Evolutionary conservation across 2,797 vertebrate species (phyloP).

Genomic region (Peromyscus attwateri): DNA sequence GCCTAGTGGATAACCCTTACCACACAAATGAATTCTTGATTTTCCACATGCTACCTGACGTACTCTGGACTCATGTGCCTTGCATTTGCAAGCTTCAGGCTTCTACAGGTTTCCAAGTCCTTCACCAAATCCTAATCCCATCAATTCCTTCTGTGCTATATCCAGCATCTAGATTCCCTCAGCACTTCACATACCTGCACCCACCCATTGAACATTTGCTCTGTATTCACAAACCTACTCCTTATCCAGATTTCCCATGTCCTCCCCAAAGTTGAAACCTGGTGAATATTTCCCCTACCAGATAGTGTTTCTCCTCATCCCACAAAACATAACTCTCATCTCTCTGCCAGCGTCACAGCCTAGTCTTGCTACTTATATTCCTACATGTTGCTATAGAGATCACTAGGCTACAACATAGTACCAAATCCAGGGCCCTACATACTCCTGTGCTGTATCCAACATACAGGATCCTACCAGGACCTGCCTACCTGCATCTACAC

Average conservation of each 20-base stretch:
- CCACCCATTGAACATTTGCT: too few relatives aligned
- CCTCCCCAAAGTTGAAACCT: too few relatives aligned
- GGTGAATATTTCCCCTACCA: too few relatives aligned
- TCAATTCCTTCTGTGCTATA: not conserved
- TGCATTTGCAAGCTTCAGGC: not conserved
- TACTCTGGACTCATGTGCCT: not conserved
- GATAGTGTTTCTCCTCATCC: too few relatives aligned
- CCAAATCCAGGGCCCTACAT: not conserved
- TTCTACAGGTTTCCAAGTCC: not conserved
- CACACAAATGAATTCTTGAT: not conserved
- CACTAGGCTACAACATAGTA: not conserved
- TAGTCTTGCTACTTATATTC: not conserved
- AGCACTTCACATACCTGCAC: not conserved
- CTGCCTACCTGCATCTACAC: too few relatives aligned
- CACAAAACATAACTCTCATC: too few relatives aligned
- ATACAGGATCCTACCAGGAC: not conserved
- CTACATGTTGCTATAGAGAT: not conserved
- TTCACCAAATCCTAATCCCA: not conserved
- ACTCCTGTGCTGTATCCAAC: not conserved
- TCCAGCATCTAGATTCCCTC: not conserved
- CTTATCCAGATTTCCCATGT: too few relatives aligned
- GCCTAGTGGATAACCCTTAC: not conserved
- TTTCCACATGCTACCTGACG: not conserved
- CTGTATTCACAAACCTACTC: too few relatives aligned
- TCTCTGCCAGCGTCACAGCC: too few relatives aligned